Conservation (phyloP, 2,888 invertebrate genomes). For the Synergus itoensis region DNA sequence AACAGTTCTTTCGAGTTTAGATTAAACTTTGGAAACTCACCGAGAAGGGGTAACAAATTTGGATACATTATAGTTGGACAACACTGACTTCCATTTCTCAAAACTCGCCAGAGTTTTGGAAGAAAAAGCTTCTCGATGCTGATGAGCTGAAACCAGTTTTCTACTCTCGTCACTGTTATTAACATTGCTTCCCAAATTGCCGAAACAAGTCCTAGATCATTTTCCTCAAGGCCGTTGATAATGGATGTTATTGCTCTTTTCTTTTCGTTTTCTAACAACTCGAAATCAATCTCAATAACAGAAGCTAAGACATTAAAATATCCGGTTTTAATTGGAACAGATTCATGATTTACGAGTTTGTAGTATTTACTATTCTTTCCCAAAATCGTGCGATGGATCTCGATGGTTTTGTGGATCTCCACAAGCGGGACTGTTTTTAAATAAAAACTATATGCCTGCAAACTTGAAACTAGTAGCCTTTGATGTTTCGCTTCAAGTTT, state of each 20-base stretch:
- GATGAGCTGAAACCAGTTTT: conserved; percentile 85
- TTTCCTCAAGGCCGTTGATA: conserved; percentile 84
- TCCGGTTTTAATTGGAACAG: conserved; percentile 80
- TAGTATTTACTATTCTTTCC: conserved; percentile 83
- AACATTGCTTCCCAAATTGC: conserved; percentile 88
- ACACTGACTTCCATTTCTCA: conserved; percentile 87
- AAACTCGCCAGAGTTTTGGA: conserved; percentile 84
- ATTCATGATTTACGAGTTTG: conserved; percentile 83
- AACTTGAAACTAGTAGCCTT: conserved; percentile 82
- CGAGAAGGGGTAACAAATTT: conserved; percentile 87
- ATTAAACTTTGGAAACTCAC: conserved; percentile 82
- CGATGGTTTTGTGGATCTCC: conserved; percentile 79
- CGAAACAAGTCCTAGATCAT: conserved; percentile 83
- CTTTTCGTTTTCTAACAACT: conserved; percentile 80
- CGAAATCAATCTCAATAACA: conserved; percentile 81
- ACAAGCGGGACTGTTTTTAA: conserved; percentile 80
- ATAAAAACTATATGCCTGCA: conserved; percentile 84
- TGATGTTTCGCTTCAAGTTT: conserved; percentile 86
- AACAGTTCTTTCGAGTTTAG: conserved; percentile 80
- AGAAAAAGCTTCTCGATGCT: conserved; percentile 87
- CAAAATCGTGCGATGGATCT: conserved; percentile 80
- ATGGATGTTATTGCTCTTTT: conserved; percentile 81
- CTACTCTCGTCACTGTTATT: conserved; percentile 80
- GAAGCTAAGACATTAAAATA: conserved; percentile 85
- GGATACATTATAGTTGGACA: conserved; percentile 87